Evolutionary conservation across 37 sponge, comb jelly and placozoan species (phyloP), one percentile per base, ranked within the genome.

Genomic region (Theonella swinhoei): DNA sequence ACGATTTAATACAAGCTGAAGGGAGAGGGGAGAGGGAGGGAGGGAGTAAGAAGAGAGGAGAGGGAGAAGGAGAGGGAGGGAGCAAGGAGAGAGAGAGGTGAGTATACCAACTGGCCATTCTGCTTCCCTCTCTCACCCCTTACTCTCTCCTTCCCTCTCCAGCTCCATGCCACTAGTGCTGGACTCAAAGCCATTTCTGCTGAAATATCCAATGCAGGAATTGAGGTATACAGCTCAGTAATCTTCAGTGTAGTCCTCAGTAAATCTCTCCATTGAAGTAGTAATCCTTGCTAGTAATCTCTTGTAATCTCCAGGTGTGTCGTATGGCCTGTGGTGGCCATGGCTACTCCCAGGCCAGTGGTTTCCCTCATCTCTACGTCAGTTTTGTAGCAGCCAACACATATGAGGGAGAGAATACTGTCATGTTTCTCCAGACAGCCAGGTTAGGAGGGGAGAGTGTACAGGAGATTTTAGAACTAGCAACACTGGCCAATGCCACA

Each of bases 351-450:
- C 71, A 58, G 3, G 84, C 96, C 74, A 90, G 95, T 85, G 97
- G 97, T 42, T 35, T 97, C 17, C 97, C 95, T 20, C 58, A 64
- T 60, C 31, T 95, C 29, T 97, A 92, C 42, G 80, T 74, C 0
- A 79, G 89, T 70, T 71, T 58, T 72, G 66, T 73, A 5, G 64
- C 91, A 9, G 67, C 89, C 7, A 64, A 70, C 61, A 97, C 97
- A 0, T 92, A 92, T 62, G 97, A 97, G 70, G 97, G 97, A 81
- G 97, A 92, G 38, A 95, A 95, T 83, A 95, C 94, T 19, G 93
- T 97, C 14, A 47, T 97, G 80, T 92, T 75, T 64, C 92, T 97
- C 0, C 97, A 97, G 81, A 85, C 97, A 31, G 95, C 95, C 17
- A 86, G 97, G 91, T 94, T 43, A 28, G 28, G 22, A 35, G 14